phyloP scores from a whole-genome alignment of 2,113 vertebrate genomes.

The Carassius gibelio region DNA sequence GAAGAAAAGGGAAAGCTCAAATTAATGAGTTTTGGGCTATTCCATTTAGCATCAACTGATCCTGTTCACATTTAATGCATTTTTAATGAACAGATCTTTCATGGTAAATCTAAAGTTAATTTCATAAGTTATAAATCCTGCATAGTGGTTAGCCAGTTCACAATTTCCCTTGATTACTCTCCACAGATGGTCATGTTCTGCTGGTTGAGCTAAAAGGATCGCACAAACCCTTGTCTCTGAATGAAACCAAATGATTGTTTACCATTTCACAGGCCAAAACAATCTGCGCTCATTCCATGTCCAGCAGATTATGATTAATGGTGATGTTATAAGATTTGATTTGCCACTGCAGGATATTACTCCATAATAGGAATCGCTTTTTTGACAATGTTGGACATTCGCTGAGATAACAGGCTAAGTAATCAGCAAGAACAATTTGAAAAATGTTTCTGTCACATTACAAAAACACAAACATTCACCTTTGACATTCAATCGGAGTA shows the following conservation, averaged over 20 bases:
- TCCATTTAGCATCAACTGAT: conserved; percentile 67
- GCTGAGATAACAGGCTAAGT: neutral
- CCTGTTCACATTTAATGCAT: conserved; percentile 65
- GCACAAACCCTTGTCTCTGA: conserved; percentile 36
- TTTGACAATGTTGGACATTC: conserved; percentile 15
- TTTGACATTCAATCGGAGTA: neutral
- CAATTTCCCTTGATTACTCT: conserved; percentile 49
- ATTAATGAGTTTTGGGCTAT: conserved; percentile 61
- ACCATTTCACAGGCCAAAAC: conserved; percentile 42
- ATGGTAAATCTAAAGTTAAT: conserved; percentile 66
- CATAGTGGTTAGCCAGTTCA: conserved; percentile 51
- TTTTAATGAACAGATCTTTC: conserved; percentile 69
- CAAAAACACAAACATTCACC: neutral
- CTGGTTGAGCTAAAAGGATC: conserved; percentile 36
- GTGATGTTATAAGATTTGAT: conserved; percentile 10
- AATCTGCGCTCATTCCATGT: neutral
- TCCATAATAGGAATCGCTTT: neutral
- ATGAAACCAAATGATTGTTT: conserved; percentile 43
- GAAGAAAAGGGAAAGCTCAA: conserved; percentile 29
- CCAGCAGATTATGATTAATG: conserved; percentile 30
- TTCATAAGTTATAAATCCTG: conserved; percentile 61
- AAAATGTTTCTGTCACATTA: neutral
- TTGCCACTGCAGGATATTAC: conserved; percentile 17
- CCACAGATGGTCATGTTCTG: conserved; percentile 57
- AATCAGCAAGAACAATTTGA: conserved; percentile 21